These are phyloP conservation scores for Linepithema humile DNA, from an alignment of 1,140 invertebrate genomes.

Conservation along the genomic window DNA sequence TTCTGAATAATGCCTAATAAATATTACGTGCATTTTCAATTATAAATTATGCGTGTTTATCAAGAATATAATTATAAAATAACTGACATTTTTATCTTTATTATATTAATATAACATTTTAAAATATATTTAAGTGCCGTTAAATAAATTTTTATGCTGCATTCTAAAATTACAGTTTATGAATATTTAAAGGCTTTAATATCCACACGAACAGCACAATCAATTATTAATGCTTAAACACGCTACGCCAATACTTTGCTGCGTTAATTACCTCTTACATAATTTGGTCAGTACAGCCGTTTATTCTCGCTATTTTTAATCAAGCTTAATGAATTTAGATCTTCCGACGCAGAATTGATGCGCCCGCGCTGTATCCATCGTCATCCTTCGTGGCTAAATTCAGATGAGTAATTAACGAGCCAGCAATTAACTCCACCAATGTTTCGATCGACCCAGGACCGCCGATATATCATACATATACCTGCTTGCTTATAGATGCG, in stretches of 20 bases:
- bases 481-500: neutral
- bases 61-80: neutral
- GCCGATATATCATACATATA: constrained; percentile 14
- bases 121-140: neutral
- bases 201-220: neutral
- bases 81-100: neutral
- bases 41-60: neutral
- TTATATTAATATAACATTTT: neutral
- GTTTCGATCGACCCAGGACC: constrained; percentile 50
- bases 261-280: constrained; percentile 9
- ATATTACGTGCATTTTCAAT: too few species aligned
- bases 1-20: neutral
- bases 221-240: constrained; percentile 2
- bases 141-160: neutral
- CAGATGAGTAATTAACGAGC: constrained; percentile 63
- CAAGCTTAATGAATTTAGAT: constrained; percentile 51
- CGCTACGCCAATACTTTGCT: neutral
- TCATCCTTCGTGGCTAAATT: constrained; percentile 47
- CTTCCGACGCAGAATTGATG: constrained; percentile 48
- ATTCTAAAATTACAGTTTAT: neutral
- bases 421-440: constrained; percentile 59
- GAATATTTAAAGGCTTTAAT: constrained; percentile 13
- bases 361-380: constrained; percentile 18
- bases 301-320: constrained; percentile 41
- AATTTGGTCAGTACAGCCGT: constrained; percentile 16